Base-by-base conservation (phyloP, 2,113 vertebrate genomes). In the Equus przewalskii region DNA sequence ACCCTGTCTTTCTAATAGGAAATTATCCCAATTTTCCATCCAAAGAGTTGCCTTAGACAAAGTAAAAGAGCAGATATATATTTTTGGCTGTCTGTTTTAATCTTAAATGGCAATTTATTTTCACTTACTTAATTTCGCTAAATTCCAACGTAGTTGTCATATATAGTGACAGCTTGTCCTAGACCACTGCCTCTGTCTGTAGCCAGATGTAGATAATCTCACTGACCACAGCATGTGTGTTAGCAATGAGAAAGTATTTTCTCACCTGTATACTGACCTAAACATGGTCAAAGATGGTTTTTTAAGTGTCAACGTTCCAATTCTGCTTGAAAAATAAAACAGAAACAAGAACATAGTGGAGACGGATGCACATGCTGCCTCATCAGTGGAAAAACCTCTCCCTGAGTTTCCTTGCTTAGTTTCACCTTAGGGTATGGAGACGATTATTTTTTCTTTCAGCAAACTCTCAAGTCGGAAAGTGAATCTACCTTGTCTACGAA, bases 401-500 rank as follows among this genome's bases (percentile, higher is more conserved):
- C 44, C 51, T 18, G 13, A 70, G 28, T 65, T 85, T 93, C 56
- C 15, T 49, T 88, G 19, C 36, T 88, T 93, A 95, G 49, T 70
- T 87, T 79, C 64, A 95, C 58, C 64, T 75, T 96, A n/a, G 64
- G 15, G 44, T 80, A 70, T 75, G 84, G 44, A 79, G 64, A 88
- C 51, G 72, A 36, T 83, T 75, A 19, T n/a, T 70, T 93, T 54
- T 91, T 75, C 51, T 84, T 91, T 89, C 46, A 81, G 69, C 44
- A 75, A 51, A 91, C 16, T 65, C 83, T 97, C 87, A 93, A 75
- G 56, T 82, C 26, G 15, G 22, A 93, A 96, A 87, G 56, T 56
- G 3, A 85, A 94, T 76, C 58, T 82, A 64, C 41, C 6, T 88
- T 28, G 73, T 58, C 54, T 70, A 51, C 60, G 62, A 92, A 90